phyloP scores from a whole-genome alignment of 2,888 invertebrate species.

The Nephrotoma appendiculata region DNA sequence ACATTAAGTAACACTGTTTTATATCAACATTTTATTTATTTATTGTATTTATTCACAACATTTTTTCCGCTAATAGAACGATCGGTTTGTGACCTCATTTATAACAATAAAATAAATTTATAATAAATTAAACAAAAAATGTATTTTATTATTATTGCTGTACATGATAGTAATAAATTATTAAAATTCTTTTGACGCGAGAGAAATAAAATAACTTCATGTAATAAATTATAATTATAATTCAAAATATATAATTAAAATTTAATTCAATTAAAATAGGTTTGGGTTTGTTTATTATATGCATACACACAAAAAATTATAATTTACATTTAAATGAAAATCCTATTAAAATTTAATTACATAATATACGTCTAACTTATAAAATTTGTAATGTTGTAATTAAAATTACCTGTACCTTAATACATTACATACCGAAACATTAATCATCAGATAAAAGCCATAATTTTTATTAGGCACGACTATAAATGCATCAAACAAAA shows the following conservation, averaged over 20 bases:
- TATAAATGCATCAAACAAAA: no score
- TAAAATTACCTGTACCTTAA: no score
- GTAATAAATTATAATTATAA: not conserved
- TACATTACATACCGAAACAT: no score
- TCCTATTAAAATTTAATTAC: not conserved
- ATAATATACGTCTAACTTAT: not conserved
- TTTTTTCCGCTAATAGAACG: not conserved
- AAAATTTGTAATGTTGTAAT: no score
- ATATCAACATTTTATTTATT: not conserved
- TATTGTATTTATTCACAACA: not conserved
- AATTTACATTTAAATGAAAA: not conserved
- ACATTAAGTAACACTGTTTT: not conserved
- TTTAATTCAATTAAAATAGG: not conserved
- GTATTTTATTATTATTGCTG: no score
- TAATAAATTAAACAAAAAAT: no score
- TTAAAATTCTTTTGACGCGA: not conserved
- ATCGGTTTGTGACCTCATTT: not conserved
- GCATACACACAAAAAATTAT: not conserved
- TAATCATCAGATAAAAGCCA: no score
- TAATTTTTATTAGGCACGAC: no score
- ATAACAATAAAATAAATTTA: not conserved
- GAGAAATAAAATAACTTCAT: not conserved
- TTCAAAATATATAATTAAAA: not conserved
- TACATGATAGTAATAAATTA: not conserved
- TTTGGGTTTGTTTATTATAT: not conserved